Evolutionary conservation across 2,797 vertebrate species (phyloP).

Genomic region (Discoglossus pictus): DNA sequence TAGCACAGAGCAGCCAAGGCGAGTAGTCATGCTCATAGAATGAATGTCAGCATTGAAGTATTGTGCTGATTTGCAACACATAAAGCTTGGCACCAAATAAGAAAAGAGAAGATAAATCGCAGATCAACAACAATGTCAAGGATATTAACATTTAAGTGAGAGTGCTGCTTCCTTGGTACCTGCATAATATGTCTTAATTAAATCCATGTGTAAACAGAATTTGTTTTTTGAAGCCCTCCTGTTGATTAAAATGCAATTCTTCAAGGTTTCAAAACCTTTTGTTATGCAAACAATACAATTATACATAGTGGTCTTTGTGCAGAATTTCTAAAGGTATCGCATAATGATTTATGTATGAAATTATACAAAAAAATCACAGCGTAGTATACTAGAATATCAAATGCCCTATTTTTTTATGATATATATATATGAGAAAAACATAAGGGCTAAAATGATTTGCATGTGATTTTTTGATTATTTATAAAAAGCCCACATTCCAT

Average conservation of each 20-base stretch:
- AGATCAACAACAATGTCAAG: conserved; percentile 59
- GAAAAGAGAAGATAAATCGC: conserved; percentile 50
- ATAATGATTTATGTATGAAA: no score
- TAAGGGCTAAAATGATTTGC: no score
- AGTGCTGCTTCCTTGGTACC: conserved; percentile 12
- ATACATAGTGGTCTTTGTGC: conserved; percentile 1
- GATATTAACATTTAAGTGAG: conserved; percentile 52
- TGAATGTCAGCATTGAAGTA: conserved; percentile 53
- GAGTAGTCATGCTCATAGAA: background rate
- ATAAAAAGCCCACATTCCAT: no score
- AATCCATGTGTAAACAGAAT: conserved; percentile 15
- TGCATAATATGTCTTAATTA: conserved; percentile 34
- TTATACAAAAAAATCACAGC: no score
- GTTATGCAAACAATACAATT: conserved; percentile 18
- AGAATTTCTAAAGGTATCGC: no score
- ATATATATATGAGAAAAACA: no score
- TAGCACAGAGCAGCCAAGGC: conserved; percentile 10
- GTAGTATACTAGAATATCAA: no score
- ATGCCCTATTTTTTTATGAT: no score
- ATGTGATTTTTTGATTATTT: no score
- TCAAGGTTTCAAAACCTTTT: conserved; percentile 52
- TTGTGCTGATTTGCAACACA: conserved; percentile 42
- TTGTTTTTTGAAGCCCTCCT: conserved; percentile 24
- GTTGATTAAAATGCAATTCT: conserved; percentile 62
- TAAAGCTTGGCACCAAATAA: conserved; percentile 13